phyloP scores from a whole-genome alignment of 1,140 invertebrate species.

The Apis cerana region DNA sequence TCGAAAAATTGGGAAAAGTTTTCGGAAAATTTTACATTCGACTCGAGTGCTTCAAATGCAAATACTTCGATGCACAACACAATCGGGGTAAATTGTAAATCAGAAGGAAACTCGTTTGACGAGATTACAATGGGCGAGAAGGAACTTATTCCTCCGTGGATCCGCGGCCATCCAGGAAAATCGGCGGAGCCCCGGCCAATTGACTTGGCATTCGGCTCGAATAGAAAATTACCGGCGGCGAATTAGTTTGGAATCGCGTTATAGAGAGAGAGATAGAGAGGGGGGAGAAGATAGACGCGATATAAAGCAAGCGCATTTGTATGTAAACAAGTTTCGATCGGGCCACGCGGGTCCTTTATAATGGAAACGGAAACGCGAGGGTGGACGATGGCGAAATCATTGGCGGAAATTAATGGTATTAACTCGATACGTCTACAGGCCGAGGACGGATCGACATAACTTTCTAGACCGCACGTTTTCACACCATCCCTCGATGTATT shows the following conservation, averaged over 20 bases:
- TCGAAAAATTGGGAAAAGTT: no score
- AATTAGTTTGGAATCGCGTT: constrained; percentile 57
- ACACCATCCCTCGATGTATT: constrained; percentile 36
- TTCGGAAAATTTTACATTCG: neutral
- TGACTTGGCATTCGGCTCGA: constrained; percentile 34
- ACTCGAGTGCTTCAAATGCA: neutral
- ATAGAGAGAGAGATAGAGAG: neutral
- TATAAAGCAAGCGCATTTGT: constrained; percentile 58
- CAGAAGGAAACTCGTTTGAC: neutral
- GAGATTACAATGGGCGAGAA: no score
- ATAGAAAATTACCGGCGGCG: constrained; percentile 44
- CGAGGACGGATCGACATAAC: constrained; percentile 67
- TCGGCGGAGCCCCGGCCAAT: constrained; percentile 18
- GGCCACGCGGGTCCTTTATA: constrained; percentile 12
- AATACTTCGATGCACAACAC: neutral
- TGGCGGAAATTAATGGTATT: constrained; percentile 69
- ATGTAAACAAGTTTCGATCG: constrained; percentile 64
- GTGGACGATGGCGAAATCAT: constrained; percentile 58
- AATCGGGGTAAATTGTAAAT: no score
- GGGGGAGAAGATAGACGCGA: neutral
- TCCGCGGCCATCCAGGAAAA: neutral
- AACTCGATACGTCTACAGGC: constrained; percentile 58
- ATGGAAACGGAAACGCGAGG: constrained; percentile 40
- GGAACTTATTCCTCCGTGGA: constrained; percentile 8
- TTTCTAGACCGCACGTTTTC: constrained; percentile 59